Percentiles rank a stretch among this genome's conserved stretches.
phyloP scores from a whole-genome alignment of 2,797 vertebrate genomes.

The Zenarchopterus dispar region DNA sequence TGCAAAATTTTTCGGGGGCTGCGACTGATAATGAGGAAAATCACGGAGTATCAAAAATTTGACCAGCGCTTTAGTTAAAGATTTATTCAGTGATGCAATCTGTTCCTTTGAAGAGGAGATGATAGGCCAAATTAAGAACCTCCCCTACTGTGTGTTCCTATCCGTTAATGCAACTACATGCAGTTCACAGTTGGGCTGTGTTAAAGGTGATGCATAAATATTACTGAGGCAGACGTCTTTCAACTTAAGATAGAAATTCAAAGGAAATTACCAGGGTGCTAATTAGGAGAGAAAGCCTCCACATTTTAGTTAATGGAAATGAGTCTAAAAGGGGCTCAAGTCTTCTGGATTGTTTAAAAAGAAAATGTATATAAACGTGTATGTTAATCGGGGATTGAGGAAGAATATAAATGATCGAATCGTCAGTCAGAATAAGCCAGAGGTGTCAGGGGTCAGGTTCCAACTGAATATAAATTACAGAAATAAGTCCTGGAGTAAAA shows the following conservation, averaged over 20 bases:
- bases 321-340: neutral
- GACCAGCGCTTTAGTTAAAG: neutral
- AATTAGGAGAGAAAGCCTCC: neutral
- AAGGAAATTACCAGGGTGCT: neutral
- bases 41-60: neutral
- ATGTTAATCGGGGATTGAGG: no score
- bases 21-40: neutral
- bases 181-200: neutral
- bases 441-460: no score
- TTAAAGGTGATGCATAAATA: neutral
- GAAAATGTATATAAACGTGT: neutral
- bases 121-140: neutral
- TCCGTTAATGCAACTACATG: neutral
- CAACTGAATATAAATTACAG: no score
- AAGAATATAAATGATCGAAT: no score
- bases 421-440: no score
- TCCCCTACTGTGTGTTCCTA: neutral
- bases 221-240: neutral
- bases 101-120: neutral
- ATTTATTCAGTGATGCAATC: conserved; percentile 5
- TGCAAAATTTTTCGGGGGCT: neutral
- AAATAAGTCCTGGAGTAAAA: no score
- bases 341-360: neutral
- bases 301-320: neutral
- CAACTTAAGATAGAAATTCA: neutral